A percentile compares a stretch with the other conserved stretches of the same genome.
Evolutionary conservation across 2,888 invertebrate genomes (phyloP).

Genomic region (Sminthurinus aureus): DNA sequence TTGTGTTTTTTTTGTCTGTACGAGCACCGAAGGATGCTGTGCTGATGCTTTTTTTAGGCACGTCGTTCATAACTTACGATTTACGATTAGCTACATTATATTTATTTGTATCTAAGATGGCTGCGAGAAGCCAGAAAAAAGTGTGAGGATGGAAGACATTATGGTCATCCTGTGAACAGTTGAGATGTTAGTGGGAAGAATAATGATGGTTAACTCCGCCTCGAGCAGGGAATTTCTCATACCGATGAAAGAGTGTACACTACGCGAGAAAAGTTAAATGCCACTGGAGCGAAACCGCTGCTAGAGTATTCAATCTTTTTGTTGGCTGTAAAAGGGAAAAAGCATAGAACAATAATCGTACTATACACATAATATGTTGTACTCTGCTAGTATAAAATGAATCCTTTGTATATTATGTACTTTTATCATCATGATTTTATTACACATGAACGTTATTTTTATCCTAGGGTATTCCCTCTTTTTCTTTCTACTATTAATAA

Average conservation of each 20-base stretch:
- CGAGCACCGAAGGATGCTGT: neutral
- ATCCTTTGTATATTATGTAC: neutral
- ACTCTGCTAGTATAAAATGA: neutral
- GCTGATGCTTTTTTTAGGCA: neutral
- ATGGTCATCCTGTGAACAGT: constrained; percentile 34
- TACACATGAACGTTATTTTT: constrained; percentile 2
- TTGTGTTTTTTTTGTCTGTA: no score
- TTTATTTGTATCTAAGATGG: constrained; percentile 27
- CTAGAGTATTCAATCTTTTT: constrained; percentile 35
- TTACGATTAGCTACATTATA: constrained; percentile 16
- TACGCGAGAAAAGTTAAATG: constrained; percentile 35
- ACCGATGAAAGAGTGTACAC: neutral
- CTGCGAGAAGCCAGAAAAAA: constrained; percentile 16
- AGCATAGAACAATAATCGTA: neutral
- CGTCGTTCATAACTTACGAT: constrained; percentile 1
- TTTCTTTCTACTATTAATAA: no score
- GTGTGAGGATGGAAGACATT: constrained; percentile 37
- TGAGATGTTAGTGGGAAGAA: constrained; percentile 40
- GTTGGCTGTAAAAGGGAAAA: constrained; percentile 13
- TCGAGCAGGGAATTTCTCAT: constrained; percentile 23
- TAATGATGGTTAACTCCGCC: constrained; percentile 38
- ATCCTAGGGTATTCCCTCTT: neutral
- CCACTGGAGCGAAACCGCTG: constrained; percentile 28
- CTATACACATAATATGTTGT: no score
- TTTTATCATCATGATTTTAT: neutral